Conservation (phyloP, 2,113 vertebrate genomes). For the Pelecanoides urinatrix region DNA sequence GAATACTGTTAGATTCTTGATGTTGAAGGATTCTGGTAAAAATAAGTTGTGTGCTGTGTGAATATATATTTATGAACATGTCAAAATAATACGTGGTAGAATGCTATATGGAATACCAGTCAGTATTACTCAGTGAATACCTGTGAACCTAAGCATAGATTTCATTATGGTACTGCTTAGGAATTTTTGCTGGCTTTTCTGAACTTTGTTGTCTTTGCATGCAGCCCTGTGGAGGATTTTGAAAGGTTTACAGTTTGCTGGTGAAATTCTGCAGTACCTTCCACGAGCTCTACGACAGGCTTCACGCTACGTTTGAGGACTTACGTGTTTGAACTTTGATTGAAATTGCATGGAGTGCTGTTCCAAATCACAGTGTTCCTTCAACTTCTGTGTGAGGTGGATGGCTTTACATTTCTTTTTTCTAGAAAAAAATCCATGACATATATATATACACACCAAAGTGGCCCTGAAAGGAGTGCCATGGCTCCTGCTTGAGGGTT, state of each 20-base stretch:
- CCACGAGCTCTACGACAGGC: neutral
- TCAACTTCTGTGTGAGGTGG: neutral
- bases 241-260: neutral
- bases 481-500: accelerated
- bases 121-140: neutral
- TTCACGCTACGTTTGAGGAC: neutral
- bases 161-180: neutral
- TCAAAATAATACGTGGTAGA: neutral
- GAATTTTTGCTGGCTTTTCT: neutral
- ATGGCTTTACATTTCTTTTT: neutral
- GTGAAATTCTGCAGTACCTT: neutral
- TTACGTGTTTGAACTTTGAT: neutral
- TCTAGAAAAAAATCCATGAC: neutral
- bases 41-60: neutral
- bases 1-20: neutral
- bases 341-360: neutral
- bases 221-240: neutral
- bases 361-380: neutral
- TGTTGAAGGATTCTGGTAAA: neutral
- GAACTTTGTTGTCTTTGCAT: neutral
- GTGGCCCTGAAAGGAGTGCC: neutral
- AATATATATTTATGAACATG: neutral
- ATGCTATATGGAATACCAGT: neutral
- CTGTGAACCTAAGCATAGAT: neutral
- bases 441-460: neutral